phyloP scores from a whole-genome alignment of 1,140 invertebrate species.

The Stegodyphus mimosarum region DNA sequence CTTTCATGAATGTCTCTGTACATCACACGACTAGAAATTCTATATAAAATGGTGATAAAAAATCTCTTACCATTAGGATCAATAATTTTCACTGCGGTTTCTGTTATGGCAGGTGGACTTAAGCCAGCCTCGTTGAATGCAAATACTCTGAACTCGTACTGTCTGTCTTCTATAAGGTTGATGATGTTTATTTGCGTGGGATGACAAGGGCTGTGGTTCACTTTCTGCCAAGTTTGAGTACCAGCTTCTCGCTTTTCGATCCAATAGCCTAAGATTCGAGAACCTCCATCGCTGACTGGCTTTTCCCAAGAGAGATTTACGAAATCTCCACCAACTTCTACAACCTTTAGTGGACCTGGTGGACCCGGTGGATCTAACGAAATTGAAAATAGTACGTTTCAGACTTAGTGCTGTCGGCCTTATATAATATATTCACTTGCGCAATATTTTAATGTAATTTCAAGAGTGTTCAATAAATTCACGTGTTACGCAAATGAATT shows the following conservation, averaged over 20 bases:
- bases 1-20: no score
- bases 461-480: no score
- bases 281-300: constrained; percentile 92
- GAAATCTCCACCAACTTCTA: constrained; percentile 96
- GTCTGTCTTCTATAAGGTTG: constrained; percentile 89
- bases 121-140: constrained; percentile 93
- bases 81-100: constrained; percentile 86
- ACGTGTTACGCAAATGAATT: no score
- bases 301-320: constrained; percentile 96
- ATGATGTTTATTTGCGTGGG: constrained; percentile 71
- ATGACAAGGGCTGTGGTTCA: constrained; percentile 76
- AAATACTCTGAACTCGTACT: constrained; percentile 89
- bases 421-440: no score
- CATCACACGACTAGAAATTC: no score
- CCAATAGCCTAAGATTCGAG: constrained; percentile 95
- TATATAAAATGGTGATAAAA: no score
- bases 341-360: constrained; percentile 89
- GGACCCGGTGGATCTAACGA: constrained; percentile 82
- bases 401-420: no score
- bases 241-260: constrained; percentile 94
- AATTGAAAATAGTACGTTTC: no score
- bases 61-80: constrained; percentile 79
- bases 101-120: constrained; percentile 81
- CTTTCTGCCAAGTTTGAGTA: constrained; percentile 89
- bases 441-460: no score